Conservation (phyloP, 2,797 vertebrate species). For the Sarcoramphus papa region DNA sequence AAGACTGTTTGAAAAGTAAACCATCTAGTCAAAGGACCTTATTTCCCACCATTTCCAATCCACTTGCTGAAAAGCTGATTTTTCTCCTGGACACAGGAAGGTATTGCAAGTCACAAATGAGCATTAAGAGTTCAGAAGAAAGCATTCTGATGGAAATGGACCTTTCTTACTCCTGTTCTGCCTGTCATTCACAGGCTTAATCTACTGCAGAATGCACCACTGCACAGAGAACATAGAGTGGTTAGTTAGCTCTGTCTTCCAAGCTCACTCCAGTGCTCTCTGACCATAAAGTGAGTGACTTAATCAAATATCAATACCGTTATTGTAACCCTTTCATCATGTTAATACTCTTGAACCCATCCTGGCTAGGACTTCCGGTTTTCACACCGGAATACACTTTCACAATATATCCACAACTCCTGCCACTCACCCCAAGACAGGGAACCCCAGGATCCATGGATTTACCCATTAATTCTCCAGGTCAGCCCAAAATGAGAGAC, state of each 20-base stretch:
- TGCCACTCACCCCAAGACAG: neutral
- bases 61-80: slow-evolving; percentile 69
- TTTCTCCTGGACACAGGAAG: slow-evolving; percentile 67
- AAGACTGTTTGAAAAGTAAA: neutral
- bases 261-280: neutral
- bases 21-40: neutral
- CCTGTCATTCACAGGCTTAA: slow-evolving; percentile 73
- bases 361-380: neutral
- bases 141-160: slow-evolving; percentile 73
- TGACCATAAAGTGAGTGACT: neutral
- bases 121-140: slow-evolving; percentile 69
- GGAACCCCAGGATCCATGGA: neutral
- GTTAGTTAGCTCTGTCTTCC: neutral
- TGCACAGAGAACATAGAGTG: neutral
- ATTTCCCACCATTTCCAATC: slow-evolving; percentile 71
- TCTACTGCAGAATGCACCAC: slow-evolving; percentile 77
- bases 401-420: neutral
- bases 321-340: neutral
- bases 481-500: neutral
- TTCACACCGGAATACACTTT: neutral
- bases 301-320: neutral
- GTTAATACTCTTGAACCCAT: neutral
- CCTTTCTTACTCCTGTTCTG: slow-evolving; percentile 77
- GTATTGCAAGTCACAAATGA: slow-evolving; percentile 77
- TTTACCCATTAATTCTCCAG: neutral